Base-by-base conservation (phyloP, 1,140 invertebrate genomes). In the Heliconius congener region DNA sequence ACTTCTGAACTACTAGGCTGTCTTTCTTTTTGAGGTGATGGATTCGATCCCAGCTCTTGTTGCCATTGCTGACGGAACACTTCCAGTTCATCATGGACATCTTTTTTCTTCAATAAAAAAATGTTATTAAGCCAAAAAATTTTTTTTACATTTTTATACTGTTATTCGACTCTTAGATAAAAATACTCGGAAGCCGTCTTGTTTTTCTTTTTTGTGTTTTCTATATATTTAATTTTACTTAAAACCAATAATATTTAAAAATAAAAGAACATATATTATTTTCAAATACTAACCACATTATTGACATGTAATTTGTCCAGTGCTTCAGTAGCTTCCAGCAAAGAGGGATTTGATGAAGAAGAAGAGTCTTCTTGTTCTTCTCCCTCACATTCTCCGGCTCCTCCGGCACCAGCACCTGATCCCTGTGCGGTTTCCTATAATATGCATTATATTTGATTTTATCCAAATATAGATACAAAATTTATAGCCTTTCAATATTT, bases 1-100 rank as follows among this genome's bases (percentile, higher is more conserved):
- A 81, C 57, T n/a, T 81, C 60, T 30, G 80, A 66, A 30, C 60
- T 76, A 57, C 70, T 75, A 46, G 79, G 73, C 27, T 39, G 50
- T 34, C 39, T 73, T 72, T 86, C 84, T 18, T 81, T 83, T 23
- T 88, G 83, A 2, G 87, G 86, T 19, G 93, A 91, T 2, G 89
- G 86, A 27, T 88, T 91, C 16, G 88, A 81, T 42, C 88, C 92
- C 37, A 95, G 66, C 77, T 95, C 94, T 1, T 89, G 85, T 81
- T 94, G 91, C 94, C 94, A 95, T 76, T 94, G 92, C 74, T 94
- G 90, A 1, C 94, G 87, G 85, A 95, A 95, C 1, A 86, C 87
- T 73, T 87, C 85, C 72, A 95, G 72, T 78, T 91, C 93, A 79
- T 94, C 93, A 78, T 91, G 87, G 37, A 76, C 79, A 18, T 76